Evolutionary conservation across 2,797 vertebrate species (phyloP), one percentile per base, ranked within the genome.

Genomic region (Ptychobarbus kaznakovi): DNA sequence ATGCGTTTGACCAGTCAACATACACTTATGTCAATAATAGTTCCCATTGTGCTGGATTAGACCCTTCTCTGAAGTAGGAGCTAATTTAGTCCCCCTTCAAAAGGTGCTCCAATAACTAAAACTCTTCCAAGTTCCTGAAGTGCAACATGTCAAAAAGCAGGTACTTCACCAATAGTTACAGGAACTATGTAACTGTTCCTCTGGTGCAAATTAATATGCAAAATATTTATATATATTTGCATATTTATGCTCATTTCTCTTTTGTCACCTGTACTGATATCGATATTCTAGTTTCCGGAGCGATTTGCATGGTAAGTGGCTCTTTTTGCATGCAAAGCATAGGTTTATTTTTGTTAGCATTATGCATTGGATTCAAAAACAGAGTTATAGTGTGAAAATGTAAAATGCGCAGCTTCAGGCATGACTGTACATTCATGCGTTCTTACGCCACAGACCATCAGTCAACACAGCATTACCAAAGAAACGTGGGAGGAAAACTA

Each of bases 361-460:
- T 35, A 75, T 12, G 28, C 49, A 6, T 38, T 22, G 28, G 28
- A 28, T 35, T 32, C 40, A 72, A 13, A 6, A 72, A 46, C 42
- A 72, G 40, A 25, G 40, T 72, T 51, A 44, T 4, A 22, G 38
- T 72, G 16, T 73, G 70, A 46, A 46, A 63, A 51, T n/a, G 40
- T 63, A 38, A 38, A 74, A 74, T 22, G 75, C 51, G 58, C 28
- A 35, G 11, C 32, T 51, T 68, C 28, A 74, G 42, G 42, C 70
- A 65, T 65, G 70, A 51, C 81, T 74, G 68, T 53, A 61, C n/a
- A 82, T 46, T 58, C 16, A 46, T 1, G 35, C 9, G 22, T 42
- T 70, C 66, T 72, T 25, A 72, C 35, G 65, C 56, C 65, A 70
- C 68, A 28, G n/a, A 72, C 49, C 6, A 40, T 72, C 32, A 69